Evolutionary conservation across 2,888 invertebrate genomes (phyloP), one percentile per base, ranked within the genome.

Genomic region (Epinotia demarniana): DNA sequence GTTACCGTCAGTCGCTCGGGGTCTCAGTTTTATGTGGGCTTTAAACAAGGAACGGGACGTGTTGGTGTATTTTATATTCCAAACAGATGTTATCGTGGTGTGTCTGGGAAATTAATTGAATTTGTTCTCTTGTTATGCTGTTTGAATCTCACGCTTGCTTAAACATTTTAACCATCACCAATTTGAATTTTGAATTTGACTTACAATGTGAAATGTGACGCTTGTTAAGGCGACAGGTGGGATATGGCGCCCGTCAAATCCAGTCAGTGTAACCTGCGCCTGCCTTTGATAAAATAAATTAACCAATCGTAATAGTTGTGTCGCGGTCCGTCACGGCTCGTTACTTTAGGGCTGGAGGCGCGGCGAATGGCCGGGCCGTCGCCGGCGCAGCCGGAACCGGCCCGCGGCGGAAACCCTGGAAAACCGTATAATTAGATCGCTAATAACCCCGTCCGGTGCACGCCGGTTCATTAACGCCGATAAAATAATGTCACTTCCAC

Each of bases 61-160:
- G 88, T 86, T 84, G 82, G 84, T 87, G 86, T 90, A 88, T 92
- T 93, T 92, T 92, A 91, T 92, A 92, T 93, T 93, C 92, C 85
- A 90, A 92, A 90, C 93, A 93, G 92, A 93, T 93, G 93, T 90
- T 90, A 90, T 90, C 90, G 89, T 85, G 84, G 84, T 85, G 86
- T 87, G 87, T 83, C 83, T 90, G 87, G 89, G 87, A 91, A 90
- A 91, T 92, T 92, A 92, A 92, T 92, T 92, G 87, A 91, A 90
- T 90, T 83, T 86, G 84, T 87, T 88, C 86, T 90, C 88, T 91
- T 90, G 88, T 90, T 90, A 89, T 90, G 89, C 88, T 85, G 87
- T 87, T 87, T 84, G 86, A 89, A 90, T 89, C 88, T 87, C 87
- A 87, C 83, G 89, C 87, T 86, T 89, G 87, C 89, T 89, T 90